phyloP scores from a whole-genome alignment of 2,888 invertebrate species.

The Teinopalpus imperialis region DNA sequence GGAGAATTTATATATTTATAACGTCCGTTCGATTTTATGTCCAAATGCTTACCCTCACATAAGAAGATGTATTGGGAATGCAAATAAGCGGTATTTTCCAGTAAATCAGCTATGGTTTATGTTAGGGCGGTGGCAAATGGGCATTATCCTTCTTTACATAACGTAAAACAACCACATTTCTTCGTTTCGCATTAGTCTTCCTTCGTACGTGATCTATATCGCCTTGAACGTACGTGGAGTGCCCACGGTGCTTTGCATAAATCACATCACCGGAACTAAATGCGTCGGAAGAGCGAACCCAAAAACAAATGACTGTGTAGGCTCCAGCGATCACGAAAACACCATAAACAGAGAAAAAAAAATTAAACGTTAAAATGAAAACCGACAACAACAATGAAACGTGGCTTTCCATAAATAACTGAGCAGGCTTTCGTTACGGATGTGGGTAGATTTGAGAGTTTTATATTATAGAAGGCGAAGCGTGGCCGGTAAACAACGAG shows the following conservation, averaged over 20 bases:
- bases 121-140: slow-evolving; percentile 49
- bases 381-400: slow-evolving; percentile 77
- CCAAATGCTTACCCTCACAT: slow-evolving; percentile 55
- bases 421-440: slow-evolving; percentile 74
- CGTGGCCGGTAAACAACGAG: slow-evolving; percentile 66
- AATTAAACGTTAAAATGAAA: slow-evolving; percentile 73
- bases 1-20: slow-evolving; percentile 64
- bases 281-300: slow-evolving; percentile 53
- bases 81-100: slow-evolving; percentile 67
- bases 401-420: slow-evolving; percentile 76
- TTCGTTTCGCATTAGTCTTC: slow-evolving; percentile 52
- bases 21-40: slow-evolving; percentile 64
- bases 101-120: slow-evolving; percentile 61
- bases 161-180: slow-evolving; percentile 55
- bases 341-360: slow-evolving; percentile 64
- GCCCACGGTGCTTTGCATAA: slow-evolving; percentile 44
- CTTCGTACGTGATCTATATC: slow-evolving; percentile 47
- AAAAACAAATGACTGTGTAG: slow-evolving; percentile 68
- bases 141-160: slow-evolving; percentile 53
- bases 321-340: slow-evolving; percentile 54
- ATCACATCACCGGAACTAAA: slow-evolving; percentile 60
- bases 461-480: slow-evolving; percentile 56
- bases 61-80: slow-evolving; percentile 61
- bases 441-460: slow-evolving; percentile 76
- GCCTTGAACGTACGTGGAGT: slow-evolving; percentile 42